These are phyloP conservation scores for Oligia fasciuncula DNA, from an alignment of 2,888 invertebrate genomes.

Conservation along the genomic window DNA sequence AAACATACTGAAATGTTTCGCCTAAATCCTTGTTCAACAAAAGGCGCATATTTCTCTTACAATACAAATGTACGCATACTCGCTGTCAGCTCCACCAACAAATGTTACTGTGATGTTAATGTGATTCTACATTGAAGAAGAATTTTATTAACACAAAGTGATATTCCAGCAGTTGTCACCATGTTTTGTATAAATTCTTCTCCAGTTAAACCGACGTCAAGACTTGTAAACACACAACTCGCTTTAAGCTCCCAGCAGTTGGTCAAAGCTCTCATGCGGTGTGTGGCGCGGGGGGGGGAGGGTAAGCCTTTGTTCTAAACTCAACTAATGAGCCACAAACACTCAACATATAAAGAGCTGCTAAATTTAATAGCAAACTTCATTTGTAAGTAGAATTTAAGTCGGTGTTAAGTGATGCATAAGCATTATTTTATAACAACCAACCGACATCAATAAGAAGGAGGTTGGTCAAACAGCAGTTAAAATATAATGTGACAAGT, in stretches of 20 bases:
- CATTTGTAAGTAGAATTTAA: slow-evolving; percentile 11
- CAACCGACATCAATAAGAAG: not conserved
- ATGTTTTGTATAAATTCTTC: slow-evolving; percentile 6
- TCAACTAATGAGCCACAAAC: slow-evolving; percentile 51
- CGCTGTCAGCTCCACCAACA: slow-evolving; percentile 16
- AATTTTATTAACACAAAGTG: not conserved
- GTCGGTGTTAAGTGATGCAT: not conserved
- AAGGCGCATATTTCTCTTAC: not conserved
- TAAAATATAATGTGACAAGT: not conserved
- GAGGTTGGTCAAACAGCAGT: not conserved
- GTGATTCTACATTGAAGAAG: not conserved
- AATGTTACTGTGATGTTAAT: too few species aligned
- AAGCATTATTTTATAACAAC: not conserved
- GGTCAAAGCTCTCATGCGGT: slow-evolving; percentile 29
- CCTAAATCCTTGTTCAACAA: slow-evolving; percentile 2
- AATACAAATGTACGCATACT: slow-evolving; percentile 5
- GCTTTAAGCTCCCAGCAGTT: slow-evolving; percentile 8
- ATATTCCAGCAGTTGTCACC: not conserved
- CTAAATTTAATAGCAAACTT: slow-evolving; percentile 17
- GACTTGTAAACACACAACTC: slow-evolving; percentile 13
- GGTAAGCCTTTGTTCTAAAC: slow-evolving; percentile 33
- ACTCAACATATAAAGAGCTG: slow-evolving; percentile 4
- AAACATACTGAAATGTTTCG: slow-evolving; percentile 1
- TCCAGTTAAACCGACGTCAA: not conserved
- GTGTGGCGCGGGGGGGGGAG: not conserved